Percentiles rank a stretch among this genome's conserved stretches.
These are phyloP conservation scores for Dromococcyx pavoninus DNA, from an alignment of 2,797 vertebrate species.

Conservation along the genomic window DNA sequence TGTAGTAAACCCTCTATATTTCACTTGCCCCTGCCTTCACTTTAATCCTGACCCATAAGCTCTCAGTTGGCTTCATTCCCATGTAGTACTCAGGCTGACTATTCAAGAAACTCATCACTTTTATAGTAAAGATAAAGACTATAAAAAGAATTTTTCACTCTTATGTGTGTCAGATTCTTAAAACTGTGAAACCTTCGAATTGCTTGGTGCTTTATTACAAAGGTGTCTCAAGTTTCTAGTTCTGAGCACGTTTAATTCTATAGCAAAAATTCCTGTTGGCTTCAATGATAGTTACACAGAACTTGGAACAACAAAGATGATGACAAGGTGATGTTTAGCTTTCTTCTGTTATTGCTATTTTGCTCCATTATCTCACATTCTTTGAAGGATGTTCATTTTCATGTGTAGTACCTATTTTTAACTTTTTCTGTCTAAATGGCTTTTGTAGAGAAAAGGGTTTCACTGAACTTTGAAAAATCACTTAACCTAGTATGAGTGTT, in stretches of 20 bases:
- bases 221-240: neutral
- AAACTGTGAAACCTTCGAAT: neutral
- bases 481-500: slow-evolving; percentile 12
- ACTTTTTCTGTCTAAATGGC: neutral
- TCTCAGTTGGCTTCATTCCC: too few species aligned
- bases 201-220: neutral
- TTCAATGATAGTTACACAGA: neutral
- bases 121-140: neutral
- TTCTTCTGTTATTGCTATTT: neutral
- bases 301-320: neutral
- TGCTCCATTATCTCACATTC: neutral
- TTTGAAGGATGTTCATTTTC: neutral
- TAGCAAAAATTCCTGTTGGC: neutral
- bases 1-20: too few species aligned
- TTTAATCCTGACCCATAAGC: too few species aligned
- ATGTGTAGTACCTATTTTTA: neutral
- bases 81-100: neutral
- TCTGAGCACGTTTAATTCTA: neutral
- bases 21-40: too few species aligned
- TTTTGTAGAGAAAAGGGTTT: neutral
- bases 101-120: neutral
- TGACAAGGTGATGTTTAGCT: neutral
- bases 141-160: neutral
- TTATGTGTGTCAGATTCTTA: neutral
- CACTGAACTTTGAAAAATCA: neutral